phyloP scores from a whole-genome alignment of 2,888 invertebrate genomes.

The Anarsia innoxiella region DNA sequence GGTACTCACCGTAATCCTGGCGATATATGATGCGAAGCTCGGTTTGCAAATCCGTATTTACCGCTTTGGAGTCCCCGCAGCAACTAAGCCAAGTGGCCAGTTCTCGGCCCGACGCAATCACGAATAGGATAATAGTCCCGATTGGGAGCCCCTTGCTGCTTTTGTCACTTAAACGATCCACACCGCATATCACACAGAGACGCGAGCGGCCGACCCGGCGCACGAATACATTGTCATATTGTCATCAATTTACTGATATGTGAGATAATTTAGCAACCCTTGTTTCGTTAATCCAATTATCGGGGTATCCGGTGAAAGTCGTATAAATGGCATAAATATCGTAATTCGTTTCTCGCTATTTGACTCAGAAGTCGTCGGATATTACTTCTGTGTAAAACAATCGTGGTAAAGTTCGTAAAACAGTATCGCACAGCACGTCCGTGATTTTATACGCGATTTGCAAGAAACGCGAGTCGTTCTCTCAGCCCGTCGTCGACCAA shows the following conservation, averaged over 20 bases:
- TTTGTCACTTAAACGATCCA: constrained; percentile 67
- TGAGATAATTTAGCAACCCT: constrained; percentile 45
- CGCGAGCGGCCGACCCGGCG: constrained; percentile 50
- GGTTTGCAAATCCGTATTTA: constrained; percentile 72
- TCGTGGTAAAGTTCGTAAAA: constrained; percentile 31
- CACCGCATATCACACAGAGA: constrained; percentile 59
- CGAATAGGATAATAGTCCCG: constrained; percentile 69
- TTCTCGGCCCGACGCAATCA: constrained; percentile 65
- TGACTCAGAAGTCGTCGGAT: constrained; percentile 27
- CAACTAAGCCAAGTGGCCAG: constrained; percentile 66
- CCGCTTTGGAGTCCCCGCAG: constrained; percentile 69
- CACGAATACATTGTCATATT: constrained; percentile 55
- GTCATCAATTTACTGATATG: constrained; percentile 36
- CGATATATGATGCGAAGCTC: constrained; percentile 69
- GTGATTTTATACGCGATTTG: constrained; percentile 44
- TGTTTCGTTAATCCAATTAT: constrained; percentile 61
- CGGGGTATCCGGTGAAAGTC: constrained; percentile 67
- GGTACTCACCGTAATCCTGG: constrained; percentile 69
- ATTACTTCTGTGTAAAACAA: constrained; percentile 31
- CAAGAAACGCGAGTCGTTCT: constrained; percentile 35
- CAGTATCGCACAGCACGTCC: constrained; percentile 49
- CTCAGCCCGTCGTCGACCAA: constrained; percentile 24
- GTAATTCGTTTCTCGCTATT: constrained; percentile 22
- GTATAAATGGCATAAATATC: no score
- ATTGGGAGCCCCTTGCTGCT: constrained; percentile 63